These are phyloP conservation scores for Spizaetus ornatus DNA, from an alignment of 2,113 vertebrate genomes.

Conservation along the genomic window DNA sequence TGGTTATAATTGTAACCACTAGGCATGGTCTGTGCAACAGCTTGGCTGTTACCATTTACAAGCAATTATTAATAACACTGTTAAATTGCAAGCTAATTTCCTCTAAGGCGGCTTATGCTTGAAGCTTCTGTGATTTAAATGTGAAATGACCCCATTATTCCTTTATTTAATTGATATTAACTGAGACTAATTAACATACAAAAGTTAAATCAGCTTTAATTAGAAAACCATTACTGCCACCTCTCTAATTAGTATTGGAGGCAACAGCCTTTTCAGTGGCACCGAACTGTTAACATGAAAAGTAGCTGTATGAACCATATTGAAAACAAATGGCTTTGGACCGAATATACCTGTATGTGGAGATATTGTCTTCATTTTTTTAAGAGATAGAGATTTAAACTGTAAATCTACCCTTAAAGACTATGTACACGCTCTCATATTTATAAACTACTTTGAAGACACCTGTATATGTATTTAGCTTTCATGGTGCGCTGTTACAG, in stretches of 20 bases:
- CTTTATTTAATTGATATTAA: conserved; percentile 30
- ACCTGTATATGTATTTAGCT: neutral
- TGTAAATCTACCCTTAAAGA: neutral
- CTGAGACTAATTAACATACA: conserved; percentile 22
- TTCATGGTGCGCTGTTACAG: neutral
- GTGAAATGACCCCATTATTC: conserved; percentile 17
- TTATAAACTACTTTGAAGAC: neutral
- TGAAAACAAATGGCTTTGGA: neutral
- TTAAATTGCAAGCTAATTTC: conserved; percentile 29
- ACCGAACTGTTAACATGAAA: fast-evolving
- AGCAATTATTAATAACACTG: conserved; percentile 23
- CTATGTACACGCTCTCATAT: neutral
- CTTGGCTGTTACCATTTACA: neutral
- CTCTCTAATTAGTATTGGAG: neutral
- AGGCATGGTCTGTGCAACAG: neutral
- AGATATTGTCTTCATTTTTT: neutral
- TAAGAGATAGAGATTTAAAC: neutral
- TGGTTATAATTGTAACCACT: neutral
- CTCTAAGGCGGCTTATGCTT: neutral
- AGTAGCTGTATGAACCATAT: neutral
- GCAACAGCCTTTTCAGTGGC: neutral
- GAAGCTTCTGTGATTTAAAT: conserved; percentile 47
- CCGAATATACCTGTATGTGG: neutral
- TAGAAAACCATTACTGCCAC: neutral
- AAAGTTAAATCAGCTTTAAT: conserved; percentile 15